phyloP scores from a whole-genome alignment of 1,140 invertebrate genomes.

The Dufourea novaeangliae region DNA sequence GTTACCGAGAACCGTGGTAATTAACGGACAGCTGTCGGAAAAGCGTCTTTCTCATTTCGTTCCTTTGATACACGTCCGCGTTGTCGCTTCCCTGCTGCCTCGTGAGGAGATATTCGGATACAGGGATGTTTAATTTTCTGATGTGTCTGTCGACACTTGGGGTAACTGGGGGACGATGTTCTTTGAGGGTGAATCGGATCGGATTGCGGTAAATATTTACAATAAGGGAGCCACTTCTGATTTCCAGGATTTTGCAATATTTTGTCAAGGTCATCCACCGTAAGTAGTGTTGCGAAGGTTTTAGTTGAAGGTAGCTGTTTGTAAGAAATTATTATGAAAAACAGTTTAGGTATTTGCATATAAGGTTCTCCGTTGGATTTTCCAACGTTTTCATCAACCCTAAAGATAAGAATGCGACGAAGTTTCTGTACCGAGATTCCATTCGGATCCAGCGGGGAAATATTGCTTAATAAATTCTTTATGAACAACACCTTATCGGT shows the following conservation, averaged over 20 bases:
- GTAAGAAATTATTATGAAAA: no score
- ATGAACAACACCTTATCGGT: conserved; percentile 18
- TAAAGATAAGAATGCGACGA: background rate
- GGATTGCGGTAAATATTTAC: no score
- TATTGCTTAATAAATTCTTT: conserved; percentile 34
- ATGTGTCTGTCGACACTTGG: no score
- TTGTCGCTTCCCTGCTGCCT: background rate
- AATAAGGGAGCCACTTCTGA: no score
- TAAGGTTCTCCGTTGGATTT: no score
- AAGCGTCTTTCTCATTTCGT: background rate
- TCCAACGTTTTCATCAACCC: background rate
- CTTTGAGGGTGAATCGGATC: no score
- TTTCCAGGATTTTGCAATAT: no score
- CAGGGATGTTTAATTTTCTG: background rate
- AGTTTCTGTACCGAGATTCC: background rate
- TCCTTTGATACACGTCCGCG: background rate
- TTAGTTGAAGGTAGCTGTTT: no score
- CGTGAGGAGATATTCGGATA: background rate
- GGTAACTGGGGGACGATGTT: no score
- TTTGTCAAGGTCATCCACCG: no score
- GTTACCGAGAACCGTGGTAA: conserved; percentile 3
- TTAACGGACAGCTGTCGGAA: conserved; percentile 20
- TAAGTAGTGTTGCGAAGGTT: no score
- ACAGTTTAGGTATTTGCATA: no score
- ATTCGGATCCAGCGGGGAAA: background rate